Conservation (phyloP, 2,113 vertebrate genomes). For the Catagonus wagneri region DNA sequence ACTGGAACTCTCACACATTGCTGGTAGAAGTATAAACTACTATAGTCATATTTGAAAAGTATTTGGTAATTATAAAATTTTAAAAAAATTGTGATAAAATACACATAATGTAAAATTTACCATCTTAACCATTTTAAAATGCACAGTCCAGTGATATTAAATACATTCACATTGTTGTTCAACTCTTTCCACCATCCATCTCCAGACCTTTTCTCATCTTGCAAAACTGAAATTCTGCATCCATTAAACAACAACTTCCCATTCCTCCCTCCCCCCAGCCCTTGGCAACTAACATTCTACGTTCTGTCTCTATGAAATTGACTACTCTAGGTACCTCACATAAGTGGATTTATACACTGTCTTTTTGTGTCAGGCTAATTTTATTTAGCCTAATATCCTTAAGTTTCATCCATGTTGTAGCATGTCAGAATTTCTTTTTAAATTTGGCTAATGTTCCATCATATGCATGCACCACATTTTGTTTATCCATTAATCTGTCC, state of each 20-base stretch:
- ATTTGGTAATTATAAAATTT: neutral
- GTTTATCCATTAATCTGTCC: neutral
- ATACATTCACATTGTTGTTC: neutral
- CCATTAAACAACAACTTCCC: neutral
- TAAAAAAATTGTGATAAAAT: neutral
- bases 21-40: neutral
- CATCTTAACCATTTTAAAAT: neutral
- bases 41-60: neutral
- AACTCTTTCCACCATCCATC: neutral
- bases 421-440: neutral
- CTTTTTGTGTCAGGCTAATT: neutral
- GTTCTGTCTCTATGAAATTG: constrained; percentile 9
- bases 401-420: neutral
- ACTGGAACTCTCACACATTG: neutral
- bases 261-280: neutral
- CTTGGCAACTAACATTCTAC: neutral
- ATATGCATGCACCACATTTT: neutral
- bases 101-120: neutral
- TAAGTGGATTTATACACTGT: neutral
- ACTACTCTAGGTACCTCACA: neutral
- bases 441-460: neutral
- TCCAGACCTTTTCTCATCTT: neutral
- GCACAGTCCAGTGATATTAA: neutral
- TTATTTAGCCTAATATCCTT: constrained; percentile 6
- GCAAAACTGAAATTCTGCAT: neutral